A percentile compares a stretch with the other conserved stretches of the same genome.
Conservation (phyloP, 2,113 vertebrate genomes). For the Prochilodus magdalenae region DNA sequence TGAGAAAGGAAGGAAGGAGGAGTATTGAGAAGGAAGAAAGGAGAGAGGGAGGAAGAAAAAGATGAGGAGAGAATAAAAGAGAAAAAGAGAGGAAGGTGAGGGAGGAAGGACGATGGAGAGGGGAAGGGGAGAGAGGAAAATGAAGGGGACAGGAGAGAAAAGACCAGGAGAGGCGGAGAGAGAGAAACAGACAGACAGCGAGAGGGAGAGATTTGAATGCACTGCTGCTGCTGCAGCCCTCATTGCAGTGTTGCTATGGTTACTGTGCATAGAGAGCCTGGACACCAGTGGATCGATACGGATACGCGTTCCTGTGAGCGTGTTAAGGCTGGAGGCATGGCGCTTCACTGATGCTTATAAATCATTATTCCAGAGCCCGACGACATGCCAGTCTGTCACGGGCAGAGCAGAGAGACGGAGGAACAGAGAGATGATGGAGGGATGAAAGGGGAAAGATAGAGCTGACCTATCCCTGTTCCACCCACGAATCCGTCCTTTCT, state of each 20-base stretch:
- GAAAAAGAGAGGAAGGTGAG: conserved; percentile 34
- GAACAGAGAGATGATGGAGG: neutral
- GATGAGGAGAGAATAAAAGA: neutral
- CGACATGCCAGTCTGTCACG: neutral
- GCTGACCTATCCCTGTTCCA: neutral
- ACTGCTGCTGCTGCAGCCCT: conserved; percentile 40
- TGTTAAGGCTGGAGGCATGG: conserved; percentile 22
- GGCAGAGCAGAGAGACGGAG: neutral
- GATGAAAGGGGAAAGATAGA: neutral
- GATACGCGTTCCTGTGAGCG: conserved; percentile 32
- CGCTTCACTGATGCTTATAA: conserved; percentile 24
- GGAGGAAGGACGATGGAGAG: neutral
- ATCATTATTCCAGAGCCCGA: conserved; percentile 12
- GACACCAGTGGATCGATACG: conserved; percentile 36
- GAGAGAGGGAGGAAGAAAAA: neutral
- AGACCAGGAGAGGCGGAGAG: too few species aligned
- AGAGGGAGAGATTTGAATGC: conserved; percentile 36
- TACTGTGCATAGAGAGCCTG: conserved; percentile 39
- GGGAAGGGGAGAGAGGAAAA: too few species aligned
- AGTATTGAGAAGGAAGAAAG: neutral
- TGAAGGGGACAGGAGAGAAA: too few species aligned
- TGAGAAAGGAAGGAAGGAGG: too few species aligned
- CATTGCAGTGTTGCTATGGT: conserved; percentile 54
- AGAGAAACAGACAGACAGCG: too few species aligned
- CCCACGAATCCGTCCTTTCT: too few species aligned